These are phyloP conservation scores for Magallana ariakensis DNA, from an alignment of 1,140 invertebrate genomes.

Conservation along the genomic window DNA sequence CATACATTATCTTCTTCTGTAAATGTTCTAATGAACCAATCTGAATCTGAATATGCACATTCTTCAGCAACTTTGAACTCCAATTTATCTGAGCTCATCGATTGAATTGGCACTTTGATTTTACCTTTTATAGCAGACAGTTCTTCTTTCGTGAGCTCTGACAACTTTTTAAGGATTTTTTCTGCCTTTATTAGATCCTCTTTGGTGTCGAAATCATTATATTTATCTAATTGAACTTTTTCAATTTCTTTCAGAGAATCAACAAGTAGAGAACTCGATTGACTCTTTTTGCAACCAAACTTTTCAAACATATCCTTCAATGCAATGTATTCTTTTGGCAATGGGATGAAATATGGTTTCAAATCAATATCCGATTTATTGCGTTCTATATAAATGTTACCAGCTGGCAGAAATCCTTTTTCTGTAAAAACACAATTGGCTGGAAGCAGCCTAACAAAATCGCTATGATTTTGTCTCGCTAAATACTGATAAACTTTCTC, in stretches of 20 bases:
- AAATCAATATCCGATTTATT: not conserved
- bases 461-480: not conserved
- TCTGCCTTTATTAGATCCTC: not conserved
- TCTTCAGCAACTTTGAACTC: not conserved
- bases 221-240: not conserved
- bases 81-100: not conserved
- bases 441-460: not conserved
- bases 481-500: not conserved
- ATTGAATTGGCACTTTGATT: not conserved
- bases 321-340: not conserved
- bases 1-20: slow-evolving; percentile 32
- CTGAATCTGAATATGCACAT: not conserved
- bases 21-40: slow-evolving; percentile 30
- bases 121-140: not conserved
- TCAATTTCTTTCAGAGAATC: not conserved
- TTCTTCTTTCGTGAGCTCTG: not conserved
- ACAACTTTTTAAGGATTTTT: not conserved
- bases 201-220: not conserved
- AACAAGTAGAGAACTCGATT: not conserved
- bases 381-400: not conserved
- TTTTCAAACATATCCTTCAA: not conserved
- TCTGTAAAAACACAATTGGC: not conserved
- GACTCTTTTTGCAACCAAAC: not conserved
- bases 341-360: not conserved
- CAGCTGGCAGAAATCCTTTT: not conserved